These are phyloP conservation scores for Pachycephala philippinensis DNA, from an alignment of 2,113 vertebrate genomes.

Conservation along the genomic window DNA sequence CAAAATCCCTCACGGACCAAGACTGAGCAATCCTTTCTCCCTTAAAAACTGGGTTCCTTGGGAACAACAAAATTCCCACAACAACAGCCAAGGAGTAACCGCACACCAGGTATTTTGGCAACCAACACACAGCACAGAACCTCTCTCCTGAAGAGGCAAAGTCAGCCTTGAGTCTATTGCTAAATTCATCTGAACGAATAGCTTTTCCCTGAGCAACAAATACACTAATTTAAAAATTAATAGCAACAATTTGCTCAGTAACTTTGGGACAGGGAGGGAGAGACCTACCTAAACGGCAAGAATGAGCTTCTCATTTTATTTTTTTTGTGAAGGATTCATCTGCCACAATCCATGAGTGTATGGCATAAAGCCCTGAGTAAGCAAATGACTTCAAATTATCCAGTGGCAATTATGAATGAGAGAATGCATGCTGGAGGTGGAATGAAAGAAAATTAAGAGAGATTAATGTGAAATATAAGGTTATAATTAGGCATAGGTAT, in stretches of 20 bases:
- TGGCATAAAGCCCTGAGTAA: slow-evolving; percentile 49
- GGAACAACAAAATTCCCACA: not conserved
- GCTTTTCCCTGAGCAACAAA: not conserved
- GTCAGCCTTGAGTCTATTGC: not conserved
- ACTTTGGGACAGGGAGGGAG: not conserved
- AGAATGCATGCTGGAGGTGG: slow-evolving; percentile 25
- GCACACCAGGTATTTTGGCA: not conserved
- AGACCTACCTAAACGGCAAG: not conserved
- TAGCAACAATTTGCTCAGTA: slow-evolving; percentile 27
- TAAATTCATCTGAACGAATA: not conserved
- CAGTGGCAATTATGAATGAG: slow-evolving; percentile 47
- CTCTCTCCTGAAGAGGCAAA: not conserved
- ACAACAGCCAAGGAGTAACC: not conserved
- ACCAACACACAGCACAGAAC: not conserved
- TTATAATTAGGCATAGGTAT: slow-evolving; percentile 62
- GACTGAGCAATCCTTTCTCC: not conserved
- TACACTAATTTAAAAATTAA: slow-evolving; percentile 30
- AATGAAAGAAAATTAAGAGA: slow-evolving; percentile 56
- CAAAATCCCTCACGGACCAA: not conserved
- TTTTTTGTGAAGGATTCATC: not conserved
- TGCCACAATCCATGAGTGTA: slow-evolving; percentile 10
- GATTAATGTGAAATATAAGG: slow-evolving; percentile 56
- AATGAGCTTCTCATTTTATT: not conserved
- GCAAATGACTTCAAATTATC: slow-evolving; percentile 52
- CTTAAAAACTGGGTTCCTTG: not conserved